Evolutionary conservation across 1,140 invertebrate genomes (phyloP), one percentile per base, ranked within the genome.

Genomic region (Euura lappo): DNA sequence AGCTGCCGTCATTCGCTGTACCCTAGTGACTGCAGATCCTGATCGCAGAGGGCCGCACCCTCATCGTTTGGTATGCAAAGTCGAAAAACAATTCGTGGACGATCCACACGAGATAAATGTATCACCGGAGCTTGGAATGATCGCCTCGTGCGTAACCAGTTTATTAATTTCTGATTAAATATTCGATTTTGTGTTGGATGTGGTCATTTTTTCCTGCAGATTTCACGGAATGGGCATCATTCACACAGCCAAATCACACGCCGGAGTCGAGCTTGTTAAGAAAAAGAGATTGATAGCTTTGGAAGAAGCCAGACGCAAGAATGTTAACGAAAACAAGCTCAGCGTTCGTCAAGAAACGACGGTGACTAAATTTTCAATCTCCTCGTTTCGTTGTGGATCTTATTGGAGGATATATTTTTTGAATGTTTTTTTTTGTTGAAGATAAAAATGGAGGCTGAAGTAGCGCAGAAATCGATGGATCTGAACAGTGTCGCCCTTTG

Each of bases 171-270:
- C 28, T 6, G 7, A 43, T 10, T 28, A 74, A 60, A 8, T 13
- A 45, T 72, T 66, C 70, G 13, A 51, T 72, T 68, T 71, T 68
- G 11, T 28, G 28, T 28, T 28, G 1, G 28, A 28, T 28, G 0
- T 28, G 28, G 28, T 28, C 28, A 28, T 28, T 72, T 79, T 73
- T 28, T 28, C 0, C 70, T 87, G 72, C 79, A 94, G 93, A 76
- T 95, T 94, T 81, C 90, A 91, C 72, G 93, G 93, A 73, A 91
- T 96, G 89, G 93, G 93, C 45, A 94, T 96, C 65, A 94, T 95
- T 79, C 94, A 96, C 80, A 94, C 94, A 2, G 94, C 93, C 4
- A 93, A 92, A 76, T 94, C 93, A 77, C 88, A 92, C 79, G 90
- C 95, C 11, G 86, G 90, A 47, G 89, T 92, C 2, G 92, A 95